Conservation (phyloP, 2,888 invertebrate genomes). For the Cryptus armator region DNA sequence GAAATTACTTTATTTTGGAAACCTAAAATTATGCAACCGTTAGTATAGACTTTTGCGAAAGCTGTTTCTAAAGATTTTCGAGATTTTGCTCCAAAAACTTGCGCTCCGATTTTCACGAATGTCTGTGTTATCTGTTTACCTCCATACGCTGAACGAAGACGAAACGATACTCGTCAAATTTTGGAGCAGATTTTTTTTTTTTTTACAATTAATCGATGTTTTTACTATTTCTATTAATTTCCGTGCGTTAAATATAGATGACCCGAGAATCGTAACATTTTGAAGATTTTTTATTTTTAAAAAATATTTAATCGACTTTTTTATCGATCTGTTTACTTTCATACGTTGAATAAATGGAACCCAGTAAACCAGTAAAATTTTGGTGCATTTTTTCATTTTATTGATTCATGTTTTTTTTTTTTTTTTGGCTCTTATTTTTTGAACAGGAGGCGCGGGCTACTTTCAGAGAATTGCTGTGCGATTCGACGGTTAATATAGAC, state of each 20-base stretch:
- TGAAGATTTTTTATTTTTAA: no score
- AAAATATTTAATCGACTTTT: no score
- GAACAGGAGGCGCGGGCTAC: constrained; percentile 91
- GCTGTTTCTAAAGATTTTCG: neutral
- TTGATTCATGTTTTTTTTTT: constrained; percentile 77
- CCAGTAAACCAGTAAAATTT: neutral
- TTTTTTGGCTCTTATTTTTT: constrained; percentile 62
- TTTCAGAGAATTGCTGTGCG: constrained; percentile 93
- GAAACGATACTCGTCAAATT: neutral
- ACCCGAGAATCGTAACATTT: no score
- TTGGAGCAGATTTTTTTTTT: constrained; percentile 2
- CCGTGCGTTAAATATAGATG: no score
- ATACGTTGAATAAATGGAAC: neutral
- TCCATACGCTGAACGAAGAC: neutral
- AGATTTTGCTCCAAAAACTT: constrained; percentile 5
- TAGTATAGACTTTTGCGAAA: neutral
- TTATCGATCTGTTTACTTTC: neutral
- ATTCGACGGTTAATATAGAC: constrained; percentile 93
- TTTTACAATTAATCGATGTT: neutral
- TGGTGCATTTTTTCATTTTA: constrained; percentile 75
- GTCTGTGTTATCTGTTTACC: neutral
- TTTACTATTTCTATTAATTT: no score
- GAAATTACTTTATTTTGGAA: neutral
- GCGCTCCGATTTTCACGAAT: constrained; percentile 34
- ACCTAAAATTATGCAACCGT: neutral